phyloP scores from a whole-genome alignment of 2,797 vertebrate genomes.

The Psittacula derbiana region DNA sequence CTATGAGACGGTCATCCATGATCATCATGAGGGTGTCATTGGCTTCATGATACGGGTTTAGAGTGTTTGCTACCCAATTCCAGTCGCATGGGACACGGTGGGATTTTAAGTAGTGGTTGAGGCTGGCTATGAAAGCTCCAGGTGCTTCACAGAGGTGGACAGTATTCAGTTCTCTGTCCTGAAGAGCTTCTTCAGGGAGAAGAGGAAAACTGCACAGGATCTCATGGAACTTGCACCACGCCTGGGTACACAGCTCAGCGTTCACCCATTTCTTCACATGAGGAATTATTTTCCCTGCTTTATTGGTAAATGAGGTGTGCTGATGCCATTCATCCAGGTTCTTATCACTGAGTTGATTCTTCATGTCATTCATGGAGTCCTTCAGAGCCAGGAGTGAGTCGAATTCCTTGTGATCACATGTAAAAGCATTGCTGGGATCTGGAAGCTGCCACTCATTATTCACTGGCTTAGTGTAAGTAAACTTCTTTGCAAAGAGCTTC shows the following conservation, averaged over 20 bases:
- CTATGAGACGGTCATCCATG: slow-evolving; percentile 89
- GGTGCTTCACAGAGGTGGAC: slow-evolving; percentile 95
- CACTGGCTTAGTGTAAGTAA: slow-evolving; percentile 80
- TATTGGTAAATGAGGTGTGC: slow-evolving; percentile 93
- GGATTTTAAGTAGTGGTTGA: slow-evolving; percentile 92
- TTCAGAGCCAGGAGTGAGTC: slow-evolving; percentile 83
- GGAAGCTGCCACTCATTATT: slow-evolving; percentile 85
- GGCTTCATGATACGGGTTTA: slow-evolving; percentile 94
- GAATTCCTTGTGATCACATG: slow-evolving; percentile 70
- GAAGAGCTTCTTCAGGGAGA: slow-evolving; percentile 81
- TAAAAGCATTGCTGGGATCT: slow-evolving; percentile 76
- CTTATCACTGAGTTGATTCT: slow-evolving; percentile 92
- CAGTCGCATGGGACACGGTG: slow-evolving; percentile 83
- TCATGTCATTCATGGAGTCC: slow-evolving; percentile 87
- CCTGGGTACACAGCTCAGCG: slow-evolving; percentile 95
- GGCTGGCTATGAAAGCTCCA: slow-evolving; percentile 91
- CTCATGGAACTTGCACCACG: slow-evolving; percentile 96
- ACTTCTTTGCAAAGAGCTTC: slow-evolving; percentile 86
- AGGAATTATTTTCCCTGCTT: slow-evolving; percentile 87
- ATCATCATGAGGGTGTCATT: slow-evolving; percentile 87
- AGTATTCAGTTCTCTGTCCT: slow-evolving; percentile 83
- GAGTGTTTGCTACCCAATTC: slow-evolving; percentile 92
- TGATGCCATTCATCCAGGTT: slow-evolving; percentile 90
- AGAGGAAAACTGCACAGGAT: slow-evolving; percentile 85
- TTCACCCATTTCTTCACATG: slow-evolving; percentile 83